Conservation (phyloP, 2,888 invertebrate genomes). For the Drosophila neutralis region DNA sequence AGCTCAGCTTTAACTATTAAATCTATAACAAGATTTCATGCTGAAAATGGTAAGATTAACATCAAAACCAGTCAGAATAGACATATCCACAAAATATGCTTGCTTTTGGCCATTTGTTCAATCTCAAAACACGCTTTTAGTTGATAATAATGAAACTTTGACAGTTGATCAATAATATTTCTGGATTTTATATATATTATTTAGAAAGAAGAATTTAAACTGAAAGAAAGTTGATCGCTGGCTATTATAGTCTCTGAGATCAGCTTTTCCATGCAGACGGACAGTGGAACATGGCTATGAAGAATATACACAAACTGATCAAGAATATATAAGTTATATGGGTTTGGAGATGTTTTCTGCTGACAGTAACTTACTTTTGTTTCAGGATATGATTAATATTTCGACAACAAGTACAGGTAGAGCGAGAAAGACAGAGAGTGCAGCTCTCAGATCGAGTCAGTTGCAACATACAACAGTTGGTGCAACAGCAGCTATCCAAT, state of each 20-base stretch:
- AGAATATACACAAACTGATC: neutral
- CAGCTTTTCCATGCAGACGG: neutral
- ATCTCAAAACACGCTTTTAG: neutral
- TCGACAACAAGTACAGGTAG: neutral
- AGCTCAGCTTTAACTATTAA: constrained; percentile 12
- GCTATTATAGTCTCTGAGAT: neutral
- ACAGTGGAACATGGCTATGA: neutral
- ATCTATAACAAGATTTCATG: neutral
- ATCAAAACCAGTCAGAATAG: neutral
- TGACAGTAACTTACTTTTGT: neutral
- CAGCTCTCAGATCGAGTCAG: constrained; percentile 19
- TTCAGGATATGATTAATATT: neutral
- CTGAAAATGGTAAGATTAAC: neutral
- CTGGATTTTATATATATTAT: too few species aligned
- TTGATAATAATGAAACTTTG: neutral
- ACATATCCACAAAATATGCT: neutral
- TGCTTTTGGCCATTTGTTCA: neutral
- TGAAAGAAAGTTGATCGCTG: neutral
- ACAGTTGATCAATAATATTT: neutral
- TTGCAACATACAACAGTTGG: constrained; percentile 2
- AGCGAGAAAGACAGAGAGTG: neutral
- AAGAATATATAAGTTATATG: too few species aligned
- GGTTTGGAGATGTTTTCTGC: neutral
- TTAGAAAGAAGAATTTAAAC: neutral
- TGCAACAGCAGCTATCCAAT: constrained; percentile 43